These are phyloP conservation scores for Fabriciana adippe DNA, from an alignment of 2,888 invertebrate species.

Conservation along the genomic window DNA sequence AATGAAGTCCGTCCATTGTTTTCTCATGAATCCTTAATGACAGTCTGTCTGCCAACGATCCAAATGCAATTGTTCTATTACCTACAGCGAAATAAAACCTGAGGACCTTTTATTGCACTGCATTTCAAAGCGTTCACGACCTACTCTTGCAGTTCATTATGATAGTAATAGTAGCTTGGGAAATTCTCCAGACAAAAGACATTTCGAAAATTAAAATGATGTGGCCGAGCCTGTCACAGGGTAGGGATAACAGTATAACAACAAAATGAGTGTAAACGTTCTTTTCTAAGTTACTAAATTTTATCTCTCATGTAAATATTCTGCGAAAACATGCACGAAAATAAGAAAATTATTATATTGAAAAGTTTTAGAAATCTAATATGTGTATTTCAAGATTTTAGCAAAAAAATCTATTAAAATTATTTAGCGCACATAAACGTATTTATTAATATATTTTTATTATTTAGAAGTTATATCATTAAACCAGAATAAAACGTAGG, in stretches of 20 bases:
- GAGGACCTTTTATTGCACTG: constrained; percentile 49
- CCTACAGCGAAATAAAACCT: constrained; percentile 44
- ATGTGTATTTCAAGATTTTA: too few species aligned
- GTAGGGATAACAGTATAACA: constrained; percentile 16
- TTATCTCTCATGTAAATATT: too few species aligned
- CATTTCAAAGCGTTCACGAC: constrained; percentile 55
- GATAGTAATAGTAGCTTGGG: constrained; percentile 51
- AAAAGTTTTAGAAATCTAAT: too few species aligned
- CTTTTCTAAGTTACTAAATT: not conserved
- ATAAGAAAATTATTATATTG: too few species aligned
- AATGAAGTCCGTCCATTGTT: constrained; percentile 37
- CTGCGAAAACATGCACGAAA: too few species aligned
- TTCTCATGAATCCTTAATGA: constrained; percentile 41
- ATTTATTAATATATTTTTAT: too few species aligned
- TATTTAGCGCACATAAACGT: too few species aligned
- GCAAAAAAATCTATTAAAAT: too few species aligned
- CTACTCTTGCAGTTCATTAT: constrained; percentile 60
- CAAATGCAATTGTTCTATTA: constrained; percentile 52
- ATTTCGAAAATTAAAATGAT: constrained; percentile 56
- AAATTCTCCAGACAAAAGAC: constrained; percentile 52
- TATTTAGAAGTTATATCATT: too few species aligned
- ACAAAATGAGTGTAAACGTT: not conserved
- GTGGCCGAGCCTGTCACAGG: constrained; percentile 28
- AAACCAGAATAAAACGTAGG: not conserved
- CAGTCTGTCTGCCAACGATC: constrained; percentile 37